Conservation (phyloP, 2,888 invertebrate genomes). For the Tipula confusa region DNA sequence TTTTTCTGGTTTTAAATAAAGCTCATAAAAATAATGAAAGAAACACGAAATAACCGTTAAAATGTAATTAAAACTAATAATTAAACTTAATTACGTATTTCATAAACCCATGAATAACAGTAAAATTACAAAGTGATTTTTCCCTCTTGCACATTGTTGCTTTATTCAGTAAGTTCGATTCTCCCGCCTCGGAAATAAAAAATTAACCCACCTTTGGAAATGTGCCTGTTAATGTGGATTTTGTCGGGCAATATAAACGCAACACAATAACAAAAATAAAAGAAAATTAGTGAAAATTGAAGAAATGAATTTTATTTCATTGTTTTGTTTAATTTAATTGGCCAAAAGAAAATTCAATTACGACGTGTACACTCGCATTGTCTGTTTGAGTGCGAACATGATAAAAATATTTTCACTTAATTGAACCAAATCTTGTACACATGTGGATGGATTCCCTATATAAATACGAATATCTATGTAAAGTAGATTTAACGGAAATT, state of each 20-base stretch:
- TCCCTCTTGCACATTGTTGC: neutral
- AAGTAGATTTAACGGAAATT: neutral
- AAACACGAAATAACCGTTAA: constrained; percentile 20
- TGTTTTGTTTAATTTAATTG: neutral
- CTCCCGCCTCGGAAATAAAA: neutral
- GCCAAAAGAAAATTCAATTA: neutral
- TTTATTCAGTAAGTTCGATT: neutral
- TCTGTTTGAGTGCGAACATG: neutral
- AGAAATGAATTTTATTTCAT: neutral
- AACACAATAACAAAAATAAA: neutral
- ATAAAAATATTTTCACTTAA: too few species aligned
- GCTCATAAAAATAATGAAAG: neutral
- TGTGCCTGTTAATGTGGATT: neutral
- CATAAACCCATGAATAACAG: neutral
- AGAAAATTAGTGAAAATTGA: neutral
- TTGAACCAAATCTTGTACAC: too few species aligned
- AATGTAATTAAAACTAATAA: constrained; percentile 25
- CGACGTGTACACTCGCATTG: neutral
- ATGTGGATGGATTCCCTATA: too few species aligned
- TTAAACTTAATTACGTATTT: constrained; percentile 20
- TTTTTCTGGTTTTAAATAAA: neutral
- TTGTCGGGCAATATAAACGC: neutral
- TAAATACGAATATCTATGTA: neutral
- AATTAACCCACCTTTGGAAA: neutral
- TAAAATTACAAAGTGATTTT: constrained; percentile 20